Base-by-base conservation (phyloP, 2,888 invertebrate genomes). In the Scrobipalpa costella region DNA sequence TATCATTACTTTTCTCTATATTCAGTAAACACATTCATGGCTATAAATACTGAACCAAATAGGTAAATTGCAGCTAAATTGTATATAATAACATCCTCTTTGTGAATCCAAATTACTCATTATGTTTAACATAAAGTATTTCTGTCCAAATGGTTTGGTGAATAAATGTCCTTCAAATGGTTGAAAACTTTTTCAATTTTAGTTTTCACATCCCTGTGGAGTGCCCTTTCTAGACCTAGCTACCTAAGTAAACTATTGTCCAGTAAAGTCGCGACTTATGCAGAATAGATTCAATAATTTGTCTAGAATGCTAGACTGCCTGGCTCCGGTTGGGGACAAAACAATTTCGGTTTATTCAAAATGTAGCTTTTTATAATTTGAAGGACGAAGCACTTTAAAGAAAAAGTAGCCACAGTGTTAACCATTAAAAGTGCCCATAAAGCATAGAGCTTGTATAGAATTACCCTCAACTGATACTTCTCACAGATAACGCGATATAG, bases 271-370 rank as follows among this genome's bases (percentile, higher is more conserved):
- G 65, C 66, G 61, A 65, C 68, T 68, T 69, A 68, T 68, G 65
- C 64, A 61, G 63, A 49, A 63, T 64, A 66, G 61, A 57, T 66
- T 67, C 58, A 63, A 62, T 67, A 67, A 62, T 49, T 63, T 58
- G 57, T 57, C 57, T 49, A 52, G 38, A 61, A 40, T 49, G 47
- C 27, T 34, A 60, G 60, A 60, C 60, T 60, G 47, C 47, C 17
- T 13, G 60, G 49, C 49, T 49, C 60, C 60, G 49, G 38, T 60
- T 60, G 6, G 38, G 44, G 27, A 44, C 57, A 55, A 34, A 17
- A 36, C 52, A 9, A 21, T 9, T 27, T 52, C 13, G 6, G 52
- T 19, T 17, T 17, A 40, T 13, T 40, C 13, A 13, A 13, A 40
- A 13, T 13, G 40, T 11, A 40, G 15, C 40, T 5, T 15, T 2